Percentiles rank a stretch among this genome's conserved stretches.
Evolutionary conservation across 2,113 vertebrate genomes (phyloP).

Genomic region (Rhinoderma darwinii): DNA sequence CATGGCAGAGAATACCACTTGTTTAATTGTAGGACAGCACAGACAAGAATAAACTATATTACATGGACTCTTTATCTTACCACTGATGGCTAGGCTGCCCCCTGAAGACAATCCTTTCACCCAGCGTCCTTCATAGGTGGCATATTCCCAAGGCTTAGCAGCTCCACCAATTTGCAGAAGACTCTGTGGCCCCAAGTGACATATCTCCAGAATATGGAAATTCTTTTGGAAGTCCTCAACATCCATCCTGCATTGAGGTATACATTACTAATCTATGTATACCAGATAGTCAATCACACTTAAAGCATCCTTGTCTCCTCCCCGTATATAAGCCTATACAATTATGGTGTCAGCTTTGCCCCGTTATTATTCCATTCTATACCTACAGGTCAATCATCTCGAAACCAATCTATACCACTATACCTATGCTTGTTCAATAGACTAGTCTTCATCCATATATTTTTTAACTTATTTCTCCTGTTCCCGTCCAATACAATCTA

Average conservation of each 20-base stretch:
- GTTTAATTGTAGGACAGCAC: neutral
- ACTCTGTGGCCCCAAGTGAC: constrained; percentile 69
- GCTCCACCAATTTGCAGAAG: constrained; percentile 45
- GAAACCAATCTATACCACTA: neutral
- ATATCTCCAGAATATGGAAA: constrained; percentile 76
- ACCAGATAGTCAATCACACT: neutral
- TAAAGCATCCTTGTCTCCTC: neutral
- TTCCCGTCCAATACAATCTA: too few species aligned
- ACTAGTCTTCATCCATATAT: neutral
- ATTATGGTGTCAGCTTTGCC: neutral
- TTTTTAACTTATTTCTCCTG: neutral
- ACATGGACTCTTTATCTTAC: neutral
- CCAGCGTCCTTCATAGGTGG: constrained; percentile 73
- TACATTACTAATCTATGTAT: neutral
- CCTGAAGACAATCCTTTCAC: constrained; percentile 66
- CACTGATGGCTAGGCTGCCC: constrained; percentile 59
- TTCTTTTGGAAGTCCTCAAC: constrained; percentile 73
- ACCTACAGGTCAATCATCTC: neutral
- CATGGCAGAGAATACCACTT: too few species aligned
- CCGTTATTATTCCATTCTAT: neutral
- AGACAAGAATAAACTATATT: neutral
- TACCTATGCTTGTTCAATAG: neutral
- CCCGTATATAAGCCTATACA: neutral
- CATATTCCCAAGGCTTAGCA: constrained; percentile 67
- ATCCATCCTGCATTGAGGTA: constrained; percentile 70